Percentiles rank a stretch among this genome's conserved stretches.
These are phyloP conservation scores for Muscicapa comitata DNA, from an alignment of 2,797 vertebrate species.

Conservation along the genomic window DNA sequence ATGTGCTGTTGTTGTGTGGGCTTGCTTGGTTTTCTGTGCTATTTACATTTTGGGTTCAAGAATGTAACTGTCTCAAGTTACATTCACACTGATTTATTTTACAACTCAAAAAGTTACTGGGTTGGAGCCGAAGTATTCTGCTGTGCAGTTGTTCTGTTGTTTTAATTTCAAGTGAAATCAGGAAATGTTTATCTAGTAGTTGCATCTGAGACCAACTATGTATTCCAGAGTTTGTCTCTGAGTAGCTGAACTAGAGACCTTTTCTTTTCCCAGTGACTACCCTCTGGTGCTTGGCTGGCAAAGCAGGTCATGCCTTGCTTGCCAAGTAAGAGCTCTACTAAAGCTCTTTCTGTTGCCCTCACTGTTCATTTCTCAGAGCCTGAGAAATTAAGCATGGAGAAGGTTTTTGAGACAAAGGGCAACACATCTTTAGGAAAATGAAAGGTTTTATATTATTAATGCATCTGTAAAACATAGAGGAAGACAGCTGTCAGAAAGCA, in stretches of 20 bases:
- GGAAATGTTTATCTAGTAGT: neutral
- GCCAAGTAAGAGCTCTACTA: neutral
- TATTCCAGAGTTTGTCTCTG: neutral
- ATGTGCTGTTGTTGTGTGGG: neutral
- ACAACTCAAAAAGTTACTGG: neutral
- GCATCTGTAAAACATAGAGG: neutral
- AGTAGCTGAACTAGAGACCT: neutral
- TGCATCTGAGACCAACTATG: neutral
- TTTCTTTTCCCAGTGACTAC: neutral
- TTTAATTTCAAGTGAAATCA: neutral
- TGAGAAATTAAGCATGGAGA: neutral
- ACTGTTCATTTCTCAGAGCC: neutral
- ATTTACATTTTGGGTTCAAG: neutral
- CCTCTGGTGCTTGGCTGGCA: neutral
- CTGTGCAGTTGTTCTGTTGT: neutral
- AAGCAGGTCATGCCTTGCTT: neutral
- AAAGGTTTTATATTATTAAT: neutral
- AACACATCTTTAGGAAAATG: neutral
- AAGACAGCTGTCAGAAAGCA: neutral
- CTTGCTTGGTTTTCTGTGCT: neutral
- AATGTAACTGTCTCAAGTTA: neutral
- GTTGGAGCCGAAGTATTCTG: neutral
- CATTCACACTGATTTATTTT: neutral
- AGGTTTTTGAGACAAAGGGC: neutral
- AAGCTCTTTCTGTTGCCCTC: neutral